phyloP scores from a whole-genome alignment of 2,113 vertebrate genomes.

The Salvelinus alpinus region DNA sequence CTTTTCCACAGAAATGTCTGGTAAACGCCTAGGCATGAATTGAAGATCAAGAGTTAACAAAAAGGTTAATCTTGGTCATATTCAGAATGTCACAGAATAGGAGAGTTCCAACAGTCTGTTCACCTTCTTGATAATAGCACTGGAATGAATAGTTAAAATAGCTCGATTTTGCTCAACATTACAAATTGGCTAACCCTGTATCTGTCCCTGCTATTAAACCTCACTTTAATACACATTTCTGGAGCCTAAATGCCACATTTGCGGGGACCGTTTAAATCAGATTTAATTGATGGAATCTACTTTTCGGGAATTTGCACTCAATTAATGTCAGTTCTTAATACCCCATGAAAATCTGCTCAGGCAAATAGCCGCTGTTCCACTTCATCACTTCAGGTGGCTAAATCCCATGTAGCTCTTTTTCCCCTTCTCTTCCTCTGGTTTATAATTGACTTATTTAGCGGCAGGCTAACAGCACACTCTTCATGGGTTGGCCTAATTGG shows the following conservation, averaged over 20 bases:
- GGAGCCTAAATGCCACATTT: constrained; percentile 34
- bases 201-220: constrained; percentile 25
- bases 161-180: not conserved
- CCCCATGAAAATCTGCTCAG: constrained; percentile 53
- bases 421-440: not conserved
- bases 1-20: too few species aligned
- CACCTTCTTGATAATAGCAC: not conserved
- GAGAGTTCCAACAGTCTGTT: not conserved
- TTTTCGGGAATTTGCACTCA: constrained; percentile 47
- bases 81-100: not conserved
- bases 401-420: constrained; percentile 43
- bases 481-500: constrained; percentile 68
- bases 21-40: too few species aligned
- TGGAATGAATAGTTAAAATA: not conserved
- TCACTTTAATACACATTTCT: constrained; percentile 28
- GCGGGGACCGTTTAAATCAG: constrained; percentile 50
- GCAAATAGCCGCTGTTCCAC: constrained; percentile 29
- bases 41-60: not conserved
- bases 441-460: constrained; percentile 64
- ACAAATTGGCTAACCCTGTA: not conserved
- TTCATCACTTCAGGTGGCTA: constrained; percentile 57
- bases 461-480: constrained; percentile 54
- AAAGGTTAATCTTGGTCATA: not conserved
- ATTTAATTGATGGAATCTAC: constrained; percentile 55
- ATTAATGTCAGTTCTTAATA: constrained; percentile 59